Percentiles rank a stretch among this genome's conserved stretches.
These are phyloP conservation scores for Coreoperca whiteheadi DNA, from an alignment of 2,113 vertebrate genomes.

Conservation along the genomic window DNA sequence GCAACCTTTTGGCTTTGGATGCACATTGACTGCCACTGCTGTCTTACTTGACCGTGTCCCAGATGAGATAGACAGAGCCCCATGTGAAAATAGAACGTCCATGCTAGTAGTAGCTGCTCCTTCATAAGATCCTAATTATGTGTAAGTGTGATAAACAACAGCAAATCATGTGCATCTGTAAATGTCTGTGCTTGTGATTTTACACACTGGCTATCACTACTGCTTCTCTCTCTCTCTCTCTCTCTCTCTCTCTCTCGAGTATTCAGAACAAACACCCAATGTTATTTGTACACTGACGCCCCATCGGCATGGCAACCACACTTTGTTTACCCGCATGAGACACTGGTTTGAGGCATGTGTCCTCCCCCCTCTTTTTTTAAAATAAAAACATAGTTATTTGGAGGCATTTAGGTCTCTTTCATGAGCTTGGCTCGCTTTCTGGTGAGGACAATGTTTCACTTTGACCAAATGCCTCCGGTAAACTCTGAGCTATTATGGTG, in stretches of 20 bases:
- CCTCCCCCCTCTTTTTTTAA: slow-evolving; percentile 9
- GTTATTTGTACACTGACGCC: slow-evolving; percentile 73
- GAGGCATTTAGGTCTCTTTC: slow-evolving; percentile 38
- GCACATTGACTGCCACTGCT: neutral
- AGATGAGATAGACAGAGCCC: neutral
- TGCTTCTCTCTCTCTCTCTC: slow-evolving; percentile 9
- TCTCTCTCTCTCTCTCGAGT: slow-evolving; percentile 46
- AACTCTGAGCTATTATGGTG: slow-evolving; percentile 19
- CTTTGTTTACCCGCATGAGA: slow-evolving; percentile 74
- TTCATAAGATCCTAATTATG: neutral
- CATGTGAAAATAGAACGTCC: neutral
- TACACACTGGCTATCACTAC: slow-evolving; percentile 12
- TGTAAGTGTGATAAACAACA: slow-evolving; percentile 7
- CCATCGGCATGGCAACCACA: slow-evolving; percentile 72
- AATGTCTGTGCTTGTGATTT: slow-evolving; percentile 32
- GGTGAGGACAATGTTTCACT: slow-evolving; percentile 30
- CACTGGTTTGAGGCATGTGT: slow-evolving; percentile 55
- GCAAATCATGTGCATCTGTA: slow-evolving; percentile 13
- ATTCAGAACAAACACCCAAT: slow-evolving; percentile 73
- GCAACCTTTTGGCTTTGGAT: slow-evolving; percentile 13
- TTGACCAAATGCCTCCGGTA: slow-evolving; percentile 35
- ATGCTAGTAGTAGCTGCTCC: neutral
- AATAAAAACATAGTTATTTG: slow-evolving; percentile 57
- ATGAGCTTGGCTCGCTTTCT: slow-evolving; percentile 14
- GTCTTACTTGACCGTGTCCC: neutral